phyloP scores from a whole-genome alignment of 2,113 vertebrate species.

The Telmatochromis bifrenatus region DNA sequence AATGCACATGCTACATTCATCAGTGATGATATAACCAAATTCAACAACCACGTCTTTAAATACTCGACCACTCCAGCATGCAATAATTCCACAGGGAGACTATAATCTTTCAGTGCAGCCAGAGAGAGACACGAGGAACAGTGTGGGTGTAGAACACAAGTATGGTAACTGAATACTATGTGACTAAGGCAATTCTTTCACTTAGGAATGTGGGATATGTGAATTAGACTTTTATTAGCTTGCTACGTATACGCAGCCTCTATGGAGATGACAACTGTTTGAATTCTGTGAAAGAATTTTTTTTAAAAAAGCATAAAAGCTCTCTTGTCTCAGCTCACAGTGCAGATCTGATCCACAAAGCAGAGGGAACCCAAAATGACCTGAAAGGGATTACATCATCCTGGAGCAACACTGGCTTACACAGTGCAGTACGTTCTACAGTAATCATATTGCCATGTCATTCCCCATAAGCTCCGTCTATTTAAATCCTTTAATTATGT shows the following conservation, averaged over 20 bases:
- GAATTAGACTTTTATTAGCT: not conserved
- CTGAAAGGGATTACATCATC: conserved; percentile 58
- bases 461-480: conserved; percentile 31
- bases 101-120: not conserved
- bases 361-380: conserved; percentile 14
- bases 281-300: not conserved
- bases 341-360: conserved; percentile 9
- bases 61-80: not conserved
- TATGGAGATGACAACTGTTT: conserved; percentile 27
- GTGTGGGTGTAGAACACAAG: not conserved
- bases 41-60: not conserved
- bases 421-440: conserved; percentile 29
- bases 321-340: conserved; percentile 12
- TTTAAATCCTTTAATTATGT: conserved; percentile 59
- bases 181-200: not conserved
- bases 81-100: not conserved
- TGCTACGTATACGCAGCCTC: not conserved
- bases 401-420: conserved; percentile 19
- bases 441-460: conserved; percentile 60
- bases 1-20: not conserved
- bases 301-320: not conserved
- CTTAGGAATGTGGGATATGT: not conserved
- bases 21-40: not conserved
- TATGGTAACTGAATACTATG: conserved; percentile 13
- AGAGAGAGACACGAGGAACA: not conserved